Conservation (phyloP, 2,797 vertebrate species). For the Peromyscus nudipes region DNA sequence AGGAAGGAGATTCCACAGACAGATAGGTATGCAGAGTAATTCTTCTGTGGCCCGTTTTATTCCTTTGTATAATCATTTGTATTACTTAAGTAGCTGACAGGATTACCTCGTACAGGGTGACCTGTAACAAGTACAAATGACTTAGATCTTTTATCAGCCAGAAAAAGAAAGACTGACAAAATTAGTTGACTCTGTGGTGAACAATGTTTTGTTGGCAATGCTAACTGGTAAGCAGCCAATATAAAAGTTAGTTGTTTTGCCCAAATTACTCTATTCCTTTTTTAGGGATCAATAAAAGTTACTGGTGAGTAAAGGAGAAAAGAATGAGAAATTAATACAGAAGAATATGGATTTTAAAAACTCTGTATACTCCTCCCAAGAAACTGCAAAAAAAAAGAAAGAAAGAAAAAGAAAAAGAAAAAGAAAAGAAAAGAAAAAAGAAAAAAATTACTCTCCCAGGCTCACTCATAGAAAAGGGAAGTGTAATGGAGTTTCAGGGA, state of each 20-base stretch:
- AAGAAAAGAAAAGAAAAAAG: background rate
- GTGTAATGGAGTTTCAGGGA: background rate
- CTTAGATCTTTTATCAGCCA: background rate
- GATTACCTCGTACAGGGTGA: background rate
- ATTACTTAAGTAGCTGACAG: background rate
- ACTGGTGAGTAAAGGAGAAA: background rate
- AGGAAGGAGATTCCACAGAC: background rate
- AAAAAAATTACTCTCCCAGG: background rate
- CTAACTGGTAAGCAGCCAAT: conserved; percentile 9
- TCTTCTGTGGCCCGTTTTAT: background rate
- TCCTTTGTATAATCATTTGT: background rate
- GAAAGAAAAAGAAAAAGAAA: background rate
- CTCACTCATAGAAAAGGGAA: conserved; percentile 8
- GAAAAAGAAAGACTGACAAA: background rate
- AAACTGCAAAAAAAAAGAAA: background rate
- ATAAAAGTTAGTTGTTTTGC: background rate
- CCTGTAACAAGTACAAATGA: background rate
- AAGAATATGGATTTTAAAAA: conserved; percentile 12
- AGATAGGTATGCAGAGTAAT: background rate
- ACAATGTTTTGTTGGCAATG: conserved; percentile 49
- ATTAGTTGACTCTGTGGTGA: background rate
- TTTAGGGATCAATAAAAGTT: background rate
- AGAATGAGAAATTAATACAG: background rate
- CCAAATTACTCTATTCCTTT: background rate
- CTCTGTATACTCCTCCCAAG: background rate